Evolutionary conservation across 2,888 invertebrate species (phyloP).

Genomic region (Oscheius sp.): DNA sequence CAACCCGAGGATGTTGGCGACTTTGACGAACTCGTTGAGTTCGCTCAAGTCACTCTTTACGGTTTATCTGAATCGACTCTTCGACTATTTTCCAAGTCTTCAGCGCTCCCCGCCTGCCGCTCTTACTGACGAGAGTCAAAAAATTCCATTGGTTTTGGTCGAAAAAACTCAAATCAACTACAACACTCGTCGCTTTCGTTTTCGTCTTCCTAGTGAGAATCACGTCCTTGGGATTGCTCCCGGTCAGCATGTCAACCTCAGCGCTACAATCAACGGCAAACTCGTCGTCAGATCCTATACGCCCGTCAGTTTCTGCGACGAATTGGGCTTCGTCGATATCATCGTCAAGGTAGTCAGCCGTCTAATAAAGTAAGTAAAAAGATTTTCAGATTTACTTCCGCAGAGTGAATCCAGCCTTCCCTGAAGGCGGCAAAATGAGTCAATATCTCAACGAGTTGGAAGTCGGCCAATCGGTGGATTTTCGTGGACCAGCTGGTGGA

Average conservation of each 20-base stretch:
- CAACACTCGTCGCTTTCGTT: constrained; percentile 90
- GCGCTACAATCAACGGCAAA: constrained; percentile 85
- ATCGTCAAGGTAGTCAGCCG: constrained; percentile 81
- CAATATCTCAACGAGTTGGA: constrained; percentile 88
- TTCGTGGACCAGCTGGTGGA: constrained; percentile 84
- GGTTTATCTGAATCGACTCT: too few relatives aligned
- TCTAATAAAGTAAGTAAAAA: background rate
- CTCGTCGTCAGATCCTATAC: constrained; percentile 94
- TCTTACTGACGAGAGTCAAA: constrained; percentile 58
- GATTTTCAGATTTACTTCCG: constrained; percentile 85
- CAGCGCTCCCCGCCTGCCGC: constrained; percentile 32
- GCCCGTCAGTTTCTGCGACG: constrained; percentile 93
- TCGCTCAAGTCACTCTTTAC: too few relatives aligned
- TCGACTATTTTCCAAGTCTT: too few relatives aligned
- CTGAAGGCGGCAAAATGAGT: constrained; percentile 90
- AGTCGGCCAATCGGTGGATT: constrained; percentile 83
- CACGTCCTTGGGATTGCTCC: constrained; percentile 84
- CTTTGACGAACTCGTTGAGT: too few relatives aligned
- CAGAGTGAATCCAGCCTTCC: constrained; percentile 94
- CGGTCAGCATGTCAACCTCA: constrained; percentile 97
- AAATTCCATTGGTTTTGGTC: constrained; percentile 84
- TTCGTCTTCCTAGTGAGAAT: constrained; percentile 85
- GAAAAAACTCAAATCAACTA: constrained; percentile 81
- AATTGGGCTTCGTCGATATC: constrained; percentile 88
- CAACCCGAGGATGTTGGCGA: too few relatives aligned